Evolutionary conservation across 2,797 vertebrate genomes (phyloP).

Genomic region (Megalops cyprinoides): DNA sequence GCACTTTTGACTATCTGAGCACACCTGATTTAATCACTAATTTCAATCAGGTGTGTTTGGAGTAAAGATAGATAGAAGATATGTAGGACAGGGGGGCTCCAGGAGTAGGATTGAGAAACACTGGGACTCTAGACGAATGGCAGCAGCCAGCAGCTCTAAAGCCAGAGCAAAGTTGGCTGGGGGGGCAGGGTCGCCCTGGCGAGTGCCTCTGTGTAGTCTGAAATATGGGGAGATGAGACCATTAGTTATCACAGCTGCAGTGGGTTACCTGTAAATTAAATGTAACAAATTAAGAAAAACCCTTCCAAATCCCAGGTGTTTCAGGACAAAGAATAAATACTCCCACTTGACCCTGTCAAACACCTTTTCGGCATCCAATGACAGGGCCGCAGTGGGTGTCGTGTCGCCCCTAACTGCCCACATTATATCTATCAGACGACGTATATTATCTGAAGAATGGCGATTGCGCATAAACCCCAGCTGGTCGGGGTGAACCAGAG

Average conservation of each 20-base stretch:
- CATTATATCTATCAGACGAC: conserved; percentile 10
- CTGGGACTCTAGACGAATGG: too few relatives aligned
- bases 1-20: too few relatives aligned
- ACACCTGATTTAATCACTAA: too few relatives aligned
- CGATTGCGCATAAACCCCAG: conserved; percentile 15
- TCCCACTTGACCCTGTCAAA: conserved; percentile 26
- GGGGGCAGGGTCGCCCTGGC: not conserved
- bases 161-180: too few relatives aligned
- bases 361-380: conserved; percentile 18
- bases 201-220: not conserved
- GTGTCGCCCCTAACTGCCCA: not conserved
- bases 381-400: conserved; percentile 22
- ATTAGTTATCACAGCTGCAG: not conserved
- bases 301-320: not conserved
- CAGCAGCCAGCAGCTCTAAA: too few relatives aligned
- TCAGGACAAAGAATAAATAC: too few relatives aligned
- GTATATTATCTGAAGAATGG: conserved; percentile 6
- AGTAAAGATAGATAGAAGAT: too few relatives aligned
- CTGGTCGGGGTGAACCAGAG: conserved; percentile 7
- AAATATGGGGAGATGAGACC: not conserved
- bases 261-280: not conserved
- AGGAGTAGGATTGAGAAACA: too few relatives aligned
- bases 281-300: not conserved
- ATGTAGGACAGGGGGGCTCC: too few relatives aligned
- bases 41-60: too few relatives aligned